Conservation (phyloP, 2,888 invertebrate genomes). For the Ditula angustiorana region DNA sequence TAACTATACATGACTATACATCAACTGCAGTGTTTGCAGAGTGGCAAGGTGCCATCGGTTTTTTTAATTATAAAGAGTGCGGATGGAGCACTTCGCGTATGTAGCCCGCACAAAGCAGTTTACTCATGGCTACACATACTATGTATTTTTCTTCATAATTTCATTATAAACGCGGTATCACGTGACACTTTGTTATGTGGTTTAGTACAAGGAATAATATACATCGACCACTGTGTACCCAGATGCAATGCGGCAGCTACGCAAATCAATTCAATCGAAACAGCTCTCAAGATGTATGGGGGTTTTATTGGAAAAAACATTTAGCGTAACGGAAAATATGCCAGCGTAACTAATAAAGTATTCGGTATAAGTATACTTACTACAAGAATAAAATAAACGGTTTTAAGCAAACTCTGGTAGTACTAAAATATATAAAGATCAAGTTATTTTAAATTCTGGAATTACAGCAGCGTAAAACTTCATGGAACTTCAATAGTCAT, state of each 20-base stretch:
- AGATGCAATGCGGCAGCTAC: background rate
- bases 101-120: background rate
- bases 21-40: background rate
- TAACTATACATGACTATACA: too few species aligned
- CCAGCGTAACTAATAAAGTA: background rate
- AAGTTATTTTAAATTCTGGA: background rate
- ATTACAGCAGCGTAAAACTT: background rate
- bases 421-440: background rate
- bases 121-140: background rate
- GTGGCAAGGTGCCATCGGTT: constrained; percentile 2
- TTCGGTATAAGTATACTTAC: background rate
- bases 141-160: background rate
- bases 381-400: background rate
- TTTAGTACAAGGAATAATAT: background rate
- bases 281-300: background rate
- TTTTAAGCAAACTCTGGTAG: background rate
- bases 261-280: constrained; percentile 6
- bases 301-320: constrained; percentile 4
- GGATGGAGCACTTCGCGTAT: background rate
- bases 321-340: constrained; percentile 2
- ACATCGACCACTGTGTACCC: background rate
- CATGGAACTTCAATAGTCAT: constrained; percentile 1
- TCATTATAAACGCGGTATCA: too few species aligned
- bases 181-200: too few species aligned
- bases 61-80: background rate